Evolutionary conservation across 2,888 invertebrate genomes (phyloP).

Genomic region (Papilio gigon): DNA sequence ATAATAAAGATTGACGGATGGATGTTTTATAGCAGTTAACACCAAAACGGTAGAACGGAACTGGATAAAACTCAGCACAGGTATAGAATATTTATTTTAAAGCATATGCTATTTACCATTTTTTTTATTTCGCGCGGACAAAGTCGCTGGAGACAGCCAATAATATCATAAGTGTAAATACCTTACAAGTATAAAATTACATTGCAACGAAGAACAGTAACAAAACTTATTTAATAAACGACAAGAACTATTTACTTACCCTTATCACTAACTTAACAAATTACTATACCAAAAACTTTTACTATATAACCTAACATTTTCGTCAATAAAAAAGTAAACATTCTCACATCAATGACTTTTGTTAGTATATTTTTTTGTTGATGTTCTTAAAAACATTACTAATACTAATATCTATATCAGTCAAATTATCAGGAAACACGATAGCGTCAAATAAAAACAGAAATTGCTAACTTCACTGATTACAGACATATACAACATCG

Average conservation of each 20-base stretch:
- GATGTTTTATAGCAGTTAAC: too few species aligned
- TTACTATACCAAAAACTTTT: neutral
- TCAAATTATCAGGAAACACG: too few species aligned
- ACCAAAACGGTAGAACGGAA: too few species aligned
- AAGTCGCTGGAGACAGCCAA: too few species aligned
- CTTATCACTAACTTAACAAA: neutral
- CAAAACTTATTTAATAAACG: conserved; percentile 10
- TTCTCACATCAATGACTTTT: too few species aligned
- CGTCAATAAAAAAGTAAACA: neutral
- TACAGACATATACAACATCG: too few species aligned
- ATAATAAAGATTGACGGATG: neutral
- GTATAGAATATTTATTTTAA: neutral
- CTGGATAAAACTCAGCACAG: neutral
- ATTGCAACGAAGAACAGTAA: neutral
- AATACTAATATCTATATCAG: too few species aligned
- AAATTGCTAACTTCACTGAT: too few species aligned
- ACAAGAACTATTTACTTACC: neutral
- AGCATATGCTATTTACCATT: neutral
- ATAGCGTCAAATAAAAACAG: too few species aligned
- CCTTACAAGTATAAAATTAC: neutral
- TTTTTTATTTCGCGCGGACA: too few species aligned
- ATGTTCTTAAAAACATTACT: too few species aligned
- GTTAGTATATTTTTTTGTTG: too few species aligned
- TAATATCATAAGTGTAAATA: neutral
- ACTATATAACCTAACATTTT: neutral